Conservation (phyloP, 2,888 invertebrate species). For the Cataglyphis rosenhaueri region DNA sequence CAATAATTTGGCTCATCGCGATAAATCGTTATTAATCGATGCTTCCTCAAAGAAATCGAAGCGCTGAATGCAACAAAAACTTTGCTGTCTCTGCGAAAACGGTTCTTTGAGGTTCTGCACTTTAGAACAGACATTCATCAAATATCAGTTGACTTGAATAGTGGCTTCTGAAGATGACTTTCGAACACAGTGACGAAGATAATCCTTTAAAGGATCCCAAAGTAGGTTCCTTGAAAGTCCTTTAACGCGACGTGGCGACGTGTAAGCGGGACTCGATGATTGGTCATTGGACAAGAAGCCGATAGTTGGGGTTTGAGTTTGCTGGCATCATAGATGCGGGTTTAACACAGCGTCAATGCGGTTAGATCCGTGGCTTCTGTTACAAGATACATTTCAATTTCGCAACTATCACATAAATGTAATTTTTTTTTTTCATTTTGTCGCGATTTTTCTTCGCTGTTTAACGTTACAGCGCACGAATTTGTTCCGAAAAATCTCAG, state of each 20-base stretch:
- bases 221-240: constrained; percentile 34
- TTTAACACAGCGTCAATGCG: constrained; percentile 16
- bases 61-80: constrained; percentile 60
- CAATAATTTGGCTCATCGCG: constrained; percentile 46
- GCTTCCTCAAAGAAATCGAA: constrained; percentile 54
- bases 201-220: constrained; percentile 53
- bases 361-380: constrained; percentile 8
- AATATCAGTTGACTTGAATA: constrained; percentile 52
- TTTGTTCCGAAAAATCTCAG: not conserved
- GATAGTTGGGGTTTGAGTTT: constrained; percentile 53
- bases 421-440: not conserved
- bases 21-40: constrained; percentile 65
- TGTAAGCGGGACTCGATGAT: constrained; percentile 63
- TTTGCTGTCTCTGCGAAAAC: constrained; percentile 19
- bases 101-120: constrained; percentile 36
- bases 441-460: not conserved
- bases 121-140: constrained; percentile 44
- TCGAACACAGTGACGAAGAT: constrained; percentile 41
- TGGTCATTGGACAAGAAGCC: constrained; percentile 52
- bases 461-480: not conserved
- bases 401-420: not conserved
- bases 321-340: constrained; percentile 23
- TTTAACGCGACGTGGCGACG: constrained; percentile 40
- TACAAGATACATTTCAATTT: constrained; percentile 16
- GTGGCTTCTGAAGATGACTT: constrained; percentile 39